Conservation (phyloP, 1,140 invertebrate genomes). For the Drosophila takahashii region DNA sequence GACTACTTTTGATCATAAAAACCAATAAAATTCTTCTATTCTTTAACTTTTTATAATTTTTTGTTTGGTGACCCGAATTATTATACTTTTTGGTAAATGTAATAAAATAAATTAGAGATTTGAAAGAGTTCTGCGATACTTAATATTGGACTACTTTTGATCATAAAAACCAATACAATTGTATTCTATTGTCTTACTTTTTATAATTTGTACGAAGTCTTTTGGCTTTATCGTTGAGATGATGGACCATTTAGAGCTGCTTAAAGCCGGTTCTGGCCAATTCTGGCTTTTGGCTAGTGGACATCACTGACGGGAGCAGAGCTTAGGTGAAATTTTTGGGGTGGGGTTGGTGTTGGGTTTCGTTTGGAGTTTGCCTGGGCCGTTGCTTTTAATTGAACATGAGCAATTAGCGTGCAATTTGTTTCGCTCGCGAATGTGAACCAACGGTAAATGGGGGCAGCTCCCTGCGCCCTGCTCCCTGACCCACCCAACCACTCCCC, state of each 20-base stretch:
- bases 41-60: too few relatives aligned
- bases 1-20: too few relatives aligned
- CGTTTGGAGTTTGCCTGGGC: slow-evolving; percentile 31
- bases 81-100: too few relatives aligned
- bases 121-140: too few relatives aligned
- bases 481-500: background rate
- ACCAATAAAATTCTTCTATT: too few relatives aligned
- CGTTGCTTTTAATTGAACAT: slow-evolving; percentile 80
- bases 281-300: slow-evolving; percentile 5
- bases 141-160: too few relatives aligned
- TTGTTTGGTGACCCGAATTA: too few relatives aligned
- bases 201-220: too few relatives aligned
- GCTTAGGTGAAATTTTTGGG: slow-evolving; percentile 18
- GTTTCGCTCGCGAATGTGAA: slow-evolving; percentile 66
- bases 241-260: background rate
- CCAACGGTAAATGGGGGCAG: slow-evolving; percentile 63
- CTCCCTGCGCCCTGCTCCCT: slow-evolving; percentile 1
- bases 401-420: slow-evolving; percentile 84
- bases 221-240: too few relatives aligned
- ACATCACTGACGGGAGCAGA: slow-evolving; percentile 10
- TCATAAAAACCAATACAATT: too few relatives aligned
- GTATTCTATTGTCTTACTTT: too few relatives aligned
- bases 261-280: background rate
- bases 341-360: slow-evolving; percentile 13
- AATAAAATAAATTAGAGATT: too few relatives aligned